Evolutionary conservation across 2,797 vertebrate species (phyloP), one percentile per base, ranked within the genome.

Genomic region (Gadopsis marmoratus): DNA sequence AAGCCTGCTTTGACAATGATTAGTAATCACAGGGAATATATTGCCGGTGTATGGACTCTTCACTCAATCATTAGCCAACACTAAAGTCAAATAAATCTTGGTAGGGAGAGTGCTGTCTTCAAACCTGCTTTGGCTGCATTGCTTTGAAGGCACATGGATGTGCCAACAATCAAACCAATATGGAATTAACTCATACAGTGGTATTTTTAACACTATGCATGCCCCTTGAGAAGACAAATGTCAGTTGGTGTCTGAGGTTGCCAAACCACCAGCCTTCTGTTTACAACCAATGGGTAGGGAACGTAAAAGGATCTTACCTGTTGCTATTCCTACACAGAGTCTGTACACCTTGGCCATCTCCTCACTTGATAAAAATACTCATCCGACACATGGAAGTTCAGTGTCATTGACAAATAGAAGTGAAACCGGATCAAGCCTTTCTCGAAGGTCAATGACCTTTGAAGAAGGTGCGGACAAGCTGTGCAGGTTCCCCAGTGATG

Each of bases 301-400:
- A 39, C 7, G 17, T 13, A 31, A 10, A 14, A n/a, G 7, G 5
- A 29, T 37, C 85, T 82, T 91, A 95, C 94, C 94, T 86, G 92
- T 81, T 56, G 90, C 5, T 72, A 93, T 76, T 72, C 76, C 86
- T 21, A 89, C 61, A 79, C 43, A 92, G 59, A 93, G 73, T 65
- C 66, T 74, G 76, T 68, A 76, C 54, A 86, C 71, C 72, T 74
- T 83, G 59, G 90, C 90, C 94, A 95, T 95, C 70, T 91, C 89
- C 74, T 88, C 71, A 67, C 62, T 82, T 72, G 68, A 67, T 51
- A 4, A 75, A 83, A 81, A 56, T 14, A 13, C 70, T 85, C 67
- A 80, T 86, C 71, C 16, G n/a, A 59, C 7, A 54, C 53, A 39
- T 79, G 26, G 76, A 88, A 78, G 54, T 51, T 47, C 70, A 66